Evolutionary conservation across 2,888 invertebrate genomes (phyloP), one percentile per base, ranked within the genome.

Genomic region (Melinaea marsaeus): DNA sequence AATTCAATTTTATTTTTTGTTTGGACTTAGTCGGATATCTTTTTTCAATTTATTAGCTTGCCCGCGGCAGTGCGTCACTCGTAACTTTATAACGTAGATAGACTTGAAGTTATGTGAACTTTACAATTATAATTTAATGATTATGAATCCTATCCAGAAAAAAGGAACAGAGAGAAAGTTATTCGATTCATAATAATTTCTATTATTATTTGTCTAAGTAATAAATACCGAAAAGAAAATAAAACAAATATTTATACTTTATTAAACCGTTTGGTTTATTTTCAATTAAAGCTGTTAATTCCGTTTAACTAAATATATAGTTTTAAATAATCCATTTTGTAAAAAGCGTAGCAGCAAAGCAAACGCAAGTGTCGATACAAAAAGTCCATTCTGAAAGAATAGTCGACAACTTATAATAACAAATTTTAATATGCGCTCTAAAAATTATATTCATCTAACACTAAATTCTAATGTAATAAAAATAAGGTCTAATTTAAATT

Each of bases 271-370:
- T 54, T 64, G 48, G 7, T 51, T 22, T 51, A 77, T 75, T 75
- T 70, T 61, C 65, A 76, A 76, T 63, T 73, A 66, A 61, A 62
- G 65, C 66, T 69, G 70, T 76, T 78, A 42, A 42, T 9, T 75
- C 76, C 76, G 71, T 76, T 76, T 73, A 77, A 82, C 83, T 84
- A 80, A 77, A 80, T 79, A 80, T 83, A 83, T 81, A 80, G 80
- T 85, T 83, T 83, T 85, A 86, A 84, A 84, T 83, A 86, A 87
- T 86, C 81, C 76, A 71, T 81, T 85, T 84, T 84, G 83, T 77
- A 80, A 86, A 86, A 86, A 81, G 83, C 85, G 81, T 85, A 22
- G 22, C 22, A 22, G 22, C 22, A 22, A 22, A 22, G 22, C 84
- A 86, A 86, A 84, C 79, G 72, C 79, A 79, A 86, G 79, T 85